These are phyloP conservation scores for Hermaeophaga mercurialis DNA, from an alignment of 2,888 invertebrate species.

Conservation along the genomic window DNA sequence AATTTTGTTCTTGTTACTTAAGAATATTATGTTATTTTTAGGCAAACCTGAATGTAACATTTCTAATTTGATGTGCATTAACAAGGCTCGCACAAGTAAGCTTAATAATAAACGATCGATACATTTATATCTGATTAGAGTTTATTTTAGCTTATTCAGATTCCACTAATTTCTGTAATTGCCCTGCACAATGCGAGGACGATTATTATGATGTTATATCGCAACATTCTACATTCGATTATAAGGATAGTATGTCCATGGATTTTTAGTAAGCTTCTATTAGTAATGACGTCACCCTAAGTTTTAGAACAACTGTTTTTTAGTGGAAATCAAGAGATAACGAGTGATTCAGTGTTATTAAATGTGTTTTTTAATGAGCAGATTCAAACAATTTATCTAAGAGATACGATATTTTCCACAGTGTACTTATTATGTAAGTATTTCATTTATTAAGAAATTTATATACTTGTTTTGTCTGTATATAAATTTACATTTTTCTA, in stretches of 20 bases:
- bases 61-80: conserved; percentile 48
- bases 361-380: conserved; percentile 48
- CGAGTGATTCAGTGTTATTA: conserved; percentile 41
- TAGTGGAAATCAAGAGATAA: conserved; percentile 31
- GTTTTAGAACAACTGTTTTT: too few relatives aligned
- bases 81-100: conserved; percentile 34
- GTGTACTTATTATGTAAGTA: conserved; percentile 52
- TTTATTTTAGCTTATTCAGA: too few relatives aligned
- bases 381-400: conserved; percentile 46
- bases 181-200: conserved; percentile 51
- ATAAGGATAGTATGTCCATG: conserved; percentile 26
- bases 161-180: too few relatives aligned
- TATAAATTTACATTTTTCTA: too few relatives aligned
- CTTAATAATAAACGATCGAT: too few relatives aligned
- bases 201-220: conserved; percentile 43
- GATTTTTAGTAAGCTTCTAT: conserved; percentile 30
- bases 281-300: conserved; percentile 23
- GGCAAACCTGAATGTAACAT: conserved; percentile 48
- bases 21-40: too few relatives aligned
- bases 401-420: conserved; percentile 50
- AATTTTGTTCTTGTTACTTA: too few relatives aligned
- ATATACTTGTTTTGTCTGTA: too few relatives aligned
- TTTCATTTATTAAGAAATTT: too few relatives aligned
- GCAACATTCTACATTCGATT: conserved; percentile 32
- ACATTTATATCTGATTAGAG: too few relatives aligned